phyloP scores from a whole-genome alignment of 2,797 vertebrate species.

The Megaceryle alcyon region DNA sequence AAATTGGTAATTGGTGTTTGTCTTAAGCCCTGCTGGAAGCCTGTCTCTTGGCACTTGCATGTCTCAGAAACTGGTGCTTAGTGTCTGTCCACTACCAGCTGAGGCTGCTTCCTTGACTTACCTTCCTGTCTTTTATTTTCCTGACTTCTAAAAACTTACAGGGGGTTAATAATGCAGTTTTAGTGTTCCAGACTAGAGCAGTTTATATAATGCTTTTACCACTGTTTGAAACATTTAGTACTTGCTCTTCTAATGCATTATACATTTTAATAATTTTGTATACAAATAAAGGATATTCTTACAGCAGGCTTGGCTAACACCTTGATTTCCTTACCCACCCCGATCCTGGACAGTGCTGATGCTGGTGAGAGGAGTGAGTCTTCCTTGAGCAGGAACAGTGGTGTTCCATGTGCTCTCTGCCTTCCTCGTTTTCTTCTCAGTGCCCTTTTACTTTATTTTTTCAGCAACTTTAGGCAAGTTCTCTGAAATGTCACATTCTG shows the following conservation, averaged over 20 bases:
- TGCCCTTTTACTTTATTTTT: not conserved
- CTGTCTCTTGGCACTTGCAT: not conserved
- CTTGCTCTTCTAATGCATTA: not conserved
- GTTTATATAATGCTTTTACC: not conserved
- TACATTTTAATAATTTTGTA: not conserved
- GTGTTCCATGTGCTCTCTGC: not conserved
- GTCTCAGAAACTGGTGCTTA: not conserved
- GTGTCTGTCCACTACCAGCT: accelerated
- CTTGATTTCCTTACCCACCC: not conserved
- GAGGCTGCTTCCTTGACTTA: not conserved
- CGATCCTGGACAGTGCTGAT: not conserved
- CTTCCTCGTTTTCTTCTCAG: not conserved
- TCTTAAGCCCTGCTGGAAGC: not conserved
- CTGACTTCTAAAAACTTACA: not conserved
- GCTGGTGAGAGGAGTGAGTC: not conserved
- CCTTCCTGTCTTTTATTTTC: not conserved
- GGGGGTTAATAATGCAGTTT: not conserved
- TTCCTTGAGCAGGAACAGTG: not conserved
- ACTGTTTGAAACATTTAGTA: not conserved
- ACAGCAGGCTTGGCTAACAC: not conserved
- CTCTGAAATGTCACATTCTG: accelerated
- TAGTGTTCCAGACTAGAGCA: not conserved
- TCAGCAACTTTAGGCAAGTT: not conserved
- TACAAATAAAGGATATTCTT: not conserved
- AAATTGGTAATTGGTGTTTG: not conserved